phyloP scores from a whole-genome alignment of 2,888 invertebrate species.

The Amblyjoppa proteus region DNA sequence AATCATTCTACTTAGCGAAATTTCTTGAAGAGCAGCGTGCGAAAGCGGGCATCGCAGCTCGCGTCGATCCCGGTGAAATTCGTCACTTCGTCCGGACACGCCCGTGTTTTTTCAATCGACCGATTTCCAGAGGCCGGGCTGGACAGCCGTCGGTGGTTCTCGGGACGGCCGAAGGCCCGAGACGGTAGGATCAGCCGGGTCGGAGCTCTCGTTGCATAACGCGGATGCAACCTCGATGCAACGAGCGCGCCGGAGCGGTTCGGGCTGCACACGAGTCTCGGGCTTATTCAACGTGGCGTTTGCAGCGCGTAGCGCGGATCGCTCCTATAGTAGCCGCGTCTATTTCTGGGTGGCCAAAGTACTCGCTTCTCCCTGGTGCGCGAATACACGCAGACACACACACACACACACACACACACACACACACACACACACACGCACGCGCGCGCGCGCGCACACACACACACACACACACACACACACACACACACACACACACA shows the following conservation, averaged over 20 bases:
- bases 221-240: slow-evolving; percentile 67
- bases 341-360: slow-evolving; percentile 64
- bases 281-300: slow-evolving; percentile 62
- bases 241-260: slow-evolving; percentile 50
- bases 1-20: not conserved
- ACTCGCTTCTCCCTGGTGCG: slow-evolving; percentile 41
- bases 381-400: slow-evolving; percentile 31
- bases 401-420: not conserved
- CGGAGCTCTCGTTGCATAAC: slow-evolving; percentile 54
- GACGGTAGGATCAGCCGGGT: slow-evolving; percentile 31
- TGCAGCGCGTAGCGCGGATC: slow-evolving; percentile 65
- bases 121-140: slow-evolving; percentile 1
- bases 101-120: slow-evolving; percentile 9
- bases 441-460: slow-evolving; percentile 23
- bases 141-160: slow-evolving; percentile 34
- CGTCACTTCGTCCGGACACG: not conserved
- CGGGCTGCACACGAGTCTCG: slow-evolving; percentile 44
- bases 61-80: slow-evolving; percentile 1
- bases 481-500: not conserved
- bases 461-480: not conserved
- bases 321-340: slow-evolving; percentile 52
- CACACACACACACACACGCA: slow-evolving; percentile 8
- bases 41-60: too few species aligned
- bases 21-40: not conserved
- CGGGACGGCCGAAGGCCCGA: slow-evolving; percentile 23